A percentile compares a stretch with the other conserved stretches of the same genome.
These are phyloP conservation scores for Drosophila koepferae DNA, from an alignment of 2,888 invertebrate species.

Conservation along the genomic window DNA sequence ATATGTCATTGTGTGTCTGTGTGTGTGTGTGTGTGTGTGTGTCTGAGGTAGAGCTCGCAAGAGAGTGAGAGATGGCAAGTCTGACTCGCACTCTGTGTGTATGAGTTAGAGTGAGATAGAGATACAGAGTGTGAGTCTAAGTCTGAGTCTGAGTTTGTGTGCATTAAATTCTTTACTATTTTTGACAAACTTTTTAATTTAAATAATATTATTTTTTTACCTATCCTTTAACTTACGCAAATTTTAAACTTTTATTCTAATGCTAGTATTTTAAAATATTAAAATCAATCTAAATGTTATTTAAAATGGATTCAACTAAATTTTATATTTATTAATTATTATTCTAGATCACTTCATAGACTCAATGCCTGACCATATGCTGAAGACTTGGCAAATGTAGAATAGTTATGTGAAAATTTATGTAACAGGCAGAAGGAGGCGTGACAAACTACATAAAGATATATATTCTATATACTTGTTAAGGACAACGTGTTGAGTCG, in stretches of 20 bases:
- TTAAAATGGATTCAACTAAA: not conserved
- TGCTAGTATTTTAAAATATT: not conserved
- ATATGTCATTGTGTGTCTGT: constrained; percentile 45
- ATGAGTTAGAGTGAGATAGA: not conserved
- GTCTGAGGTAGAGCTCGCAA: not conserved
- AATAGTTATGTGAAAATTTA: no score
- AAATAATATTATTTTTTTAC: not conserved
- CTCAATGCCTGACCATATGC: no score
- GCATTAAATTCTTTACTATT: constrained; percentile 44
- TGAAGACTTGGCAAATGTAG: no score
- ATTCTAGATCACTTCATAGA: not conserved
- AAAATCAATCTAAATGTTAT: not conserved
- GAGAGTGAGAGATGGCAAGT: not conserved
- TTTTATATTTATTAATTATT: no score
- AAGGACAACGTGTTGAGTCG: not conserved
- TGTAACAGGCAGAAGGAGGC: no score
- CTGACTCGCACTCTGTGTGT: constrained; percentile 12
- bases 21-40: not conserved
- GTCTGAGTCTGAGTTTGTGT: constrained; percentile 7
- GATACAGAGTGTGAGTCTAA: not conserved
- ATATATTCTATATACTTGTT: not conserved
- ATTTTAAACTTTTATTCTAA: not conserved
- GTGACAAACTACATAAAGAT: no score
- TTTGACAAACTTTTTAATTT: constrained; percentile 40
- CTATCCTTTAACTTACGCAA: not conserved